Conservation (phyloP, 2,888 invertebrate genomes). For the Philhelius pedissequus region DNA sequence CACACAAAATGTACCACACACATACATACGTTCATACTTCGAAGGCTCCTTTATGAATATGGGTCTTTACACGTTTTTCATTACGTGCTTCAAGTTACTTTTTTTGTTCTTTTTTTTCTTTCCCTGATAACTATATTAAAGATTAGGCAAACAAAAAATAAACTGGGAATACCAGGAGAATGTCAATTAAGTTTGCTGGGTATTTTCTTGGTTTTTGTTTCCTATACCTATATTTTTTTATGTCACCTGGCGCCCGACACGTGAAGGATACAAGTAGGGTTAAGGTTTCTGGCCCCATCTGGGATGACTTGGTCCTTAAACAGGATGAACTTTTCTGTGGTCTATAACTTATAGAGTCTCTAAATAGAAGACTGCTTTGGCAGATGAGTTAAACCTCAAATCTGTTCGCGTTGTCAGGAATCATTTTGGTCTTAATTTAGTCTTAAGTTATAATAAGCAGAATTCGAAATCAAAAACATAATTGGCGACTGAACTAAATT, state of each 20-base stretch:
- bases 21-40: too few species aligned
- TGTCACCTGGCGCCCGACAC: too few species aligned
- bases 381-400: too few species aligned
- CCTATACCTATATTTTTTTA: neutral
- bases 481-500: neutral
- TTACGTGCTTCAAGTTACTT: conserved; percentile 19
- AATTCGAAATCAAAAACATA: neutral
- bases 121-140: neutral
- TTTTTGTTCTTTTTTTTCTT: neutral
- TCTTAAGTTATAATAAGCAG: neutral
- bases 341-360: too few species aligned
- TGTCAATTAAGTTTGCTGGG: conserved; percentile 10
- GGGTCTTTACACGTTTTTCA: conserved; percentile 42
- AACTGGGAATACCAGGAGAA: conserved; percentile 6
- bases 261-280: too few species aligned
- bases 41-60: conserved; percentile 9
- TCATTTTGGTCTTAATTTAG: neutral
- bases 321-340: too few species aligned
- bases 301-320: too few species aligned
- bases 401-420: too few species aligned
- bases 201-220: neutral
- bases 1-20: too few species aligned
- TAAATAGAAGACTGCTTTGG: too few species aligned
- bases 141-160: neutral
- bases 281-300: too few species aligned